These are phyloP conservation scores for Dreissena polymorpha DNA, from an alignment of 1,140 invertebrate genomes.

Conservation along the genomic window DNA sequence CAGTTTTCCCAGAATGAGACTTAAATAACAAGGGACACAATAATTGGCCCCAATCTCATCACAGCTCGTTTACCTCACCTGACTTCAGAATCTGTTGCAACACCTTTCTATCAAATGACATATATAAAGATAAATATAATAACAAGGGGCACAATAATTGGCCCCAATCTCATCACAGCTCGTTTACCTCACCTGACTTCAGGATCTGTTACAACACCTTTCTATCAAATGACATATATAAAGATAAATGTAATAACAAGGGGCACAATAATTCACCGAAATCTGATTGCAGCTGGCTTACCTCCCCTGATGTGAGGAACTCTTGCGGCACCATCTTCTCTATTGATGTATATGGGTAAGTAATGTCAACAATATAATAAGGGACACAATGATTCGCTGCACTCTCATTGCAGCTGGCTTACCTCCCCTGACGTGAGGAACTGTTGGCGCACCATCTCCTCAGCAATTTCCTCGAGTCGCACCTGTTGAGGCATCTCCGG, in stretches of 20 bases:
- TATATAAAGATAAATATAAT: too few relatives aligned
- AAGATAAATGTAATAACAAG: too few relatives aligned
- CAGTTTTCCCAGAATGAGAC: too few relatives aligned
- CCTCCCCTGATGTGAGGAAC: slow-evolving; percentile 56
- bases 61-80: neutral
- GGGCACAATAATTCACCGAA: too few relatives aligned
- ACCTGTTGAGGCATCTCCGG: slow-evolving; percentile 77
- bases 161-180: neutral
- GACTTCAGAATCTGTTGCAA: slow-evolving; percentile 65
- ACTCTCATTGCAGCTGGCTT: neutral
- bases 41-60: too few relatives aligned
- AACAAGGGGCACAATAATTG: too few relatives aligned
- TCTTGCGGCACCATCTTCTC: slow-evolving; percentile 74
- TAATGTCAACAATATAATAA: too few relatives aligned
- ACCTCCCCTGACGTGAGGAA: slow-evolving; percentile 56
- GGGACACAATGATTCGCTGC: too few relatives aligned
- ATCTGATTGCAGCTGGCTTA: neutral
- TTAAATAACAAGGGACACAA: too few relatives aligned
- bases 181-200: neutral
- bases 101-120: slow-evolving; percentile 76
- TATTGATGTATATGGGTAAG: too few relatives aligned
- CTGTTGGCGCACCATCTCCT: slow-evolving; percentile 73
- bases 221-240: too few relatives aligned
- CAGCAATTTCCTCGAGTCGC: slow-evolving; percentile 75
- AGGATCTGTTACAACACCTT: slow-evolving; percentile 70